Evolutionary conservation across 2,888 invertebrate genomes (phyloP).

Genomic region (Chymomyza amoena): DNA sequence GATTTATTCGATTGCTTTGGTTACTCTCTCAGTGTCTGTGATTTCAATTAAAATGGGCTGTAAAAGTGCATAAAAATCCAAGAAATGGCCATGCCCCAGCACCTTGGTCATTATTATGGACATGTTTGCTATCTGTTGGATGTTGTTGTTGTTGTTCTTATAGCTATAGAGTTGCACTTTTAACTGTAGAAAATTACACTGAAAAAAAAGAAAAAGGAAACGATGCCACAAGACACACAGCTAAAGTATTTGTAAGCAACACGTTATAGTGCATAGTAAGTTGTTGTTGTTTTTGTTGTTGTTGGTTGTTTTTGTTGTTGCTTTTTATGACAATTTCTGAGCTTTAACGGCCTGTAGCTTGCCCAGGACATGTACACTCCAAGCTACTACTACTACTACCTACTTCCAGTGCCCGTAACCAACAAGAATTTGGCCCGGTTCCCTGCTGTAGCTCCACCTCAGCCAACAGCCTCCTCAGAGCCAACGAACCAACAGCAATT

Average conservation of each 20-base stretch:
- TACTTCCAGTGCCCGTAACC: background rate
- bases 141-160: background rate
- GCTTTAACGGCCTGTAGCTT: slow-evolving; percentile 44
- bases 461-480: background rate
- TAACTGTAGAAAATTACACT: slow-evolving; percentile 39
- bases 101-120: background rate
- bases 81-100: slow-evolving; percentile 16
- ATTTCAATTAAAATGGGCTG: slow-evolving; percentile 66
- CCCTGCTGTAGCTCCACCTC: background rate
- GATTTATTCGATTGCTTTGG: slow-evolving; percentile 12
- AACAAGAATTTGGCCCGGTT: background rate
- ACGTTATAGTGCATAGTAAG: background rate
- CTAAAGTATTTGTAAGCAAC: background rate
- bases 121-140: background rate
- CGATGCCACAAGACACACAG: background rate
- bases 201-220: slow-evolving; percentile 22
- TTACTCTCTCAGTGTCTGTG: slow-evolving; percentile 44
- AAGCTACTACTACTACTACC: background rate
- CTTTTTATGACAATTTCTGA: slow-evolving; percentile 69
- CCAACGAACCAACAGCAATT: slow-evolving; percentile 47
- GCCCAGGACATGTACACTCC: slow-evolving; percentile 34
- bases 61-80: slow-evolving; percentile 44
- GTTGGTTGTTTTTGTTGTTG: background rate
- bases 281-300: background rate
- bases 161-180: slow-evolving; percentile 30